Percentiles rank a stretch among this genome's conserved stretches.
Conservation (phyloP, 2,888 invertebrate species). For the Hyppa rectilinea region DNA sequence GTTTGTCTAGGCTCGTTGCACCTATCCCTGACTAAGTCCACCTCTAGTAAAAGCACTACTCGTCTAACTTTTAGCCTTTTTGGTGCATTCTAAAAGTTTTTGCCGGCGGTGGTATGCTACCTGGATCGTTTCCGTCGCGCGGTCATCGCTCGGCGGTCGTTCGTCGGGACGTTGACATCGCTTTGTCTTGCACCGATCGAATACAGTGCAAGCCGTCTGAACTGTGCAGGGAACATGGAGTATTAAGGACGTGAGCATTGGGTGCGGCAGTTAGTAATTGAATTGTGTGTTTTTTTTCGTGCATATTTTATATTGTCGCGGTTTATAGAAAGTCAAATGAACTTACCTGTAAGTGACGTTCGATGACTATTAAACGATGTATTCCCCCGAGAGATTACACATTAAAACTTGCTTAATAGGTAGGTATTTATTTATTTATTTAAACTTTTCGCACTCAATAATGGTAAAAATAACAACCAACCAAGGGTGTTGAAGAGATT, state of each 20-base stretch:
- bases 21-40: neutral
- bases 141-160: slow-evolving; percentile 67
- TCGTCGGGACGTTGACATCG: slow-evolving; percentile 81
- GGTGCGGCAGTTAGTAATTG: slow-evolving; percentile 33
- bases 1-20: too few species aligned
- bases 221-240: slow-evolving; percentile 22
- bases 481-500: too few species aligned
- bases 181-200: slow-evolving; percentile 79
- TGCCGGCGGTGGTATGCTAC: slow-evolving; percentile 34
- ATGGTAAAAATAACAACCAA: too few species aligned
- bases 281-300: neutral
- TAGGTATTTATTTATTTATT: too few species aligned
- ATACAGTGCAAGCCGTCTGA: slow-evolving; percentile 63
- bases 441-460: too few species aligned
- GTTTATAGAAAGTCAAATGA: too few species aligned
- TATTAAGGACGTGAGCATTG: slow-evolving; percentile 31
- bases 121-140: slow-evolving; percentile 60
- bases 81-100: slow-evolving; percentile 12
- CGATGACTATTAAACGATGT: too few species aligned
- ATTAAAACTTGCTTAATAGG: too few species aligned
- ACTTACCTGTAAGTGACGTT: too few species aligned
- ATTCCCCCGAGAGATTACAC: too few species aligned
- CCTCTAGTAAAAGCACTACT: neutral
- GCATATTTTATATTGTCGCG: too few species aligned
- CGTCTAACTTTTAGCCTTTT: slow-evolving; percentile 5